These are phyloP conservation scores for Metellina segmentata DNA, from an alignment of 2,888 invertebrate species.

Conservation along the genomic window DNA sequence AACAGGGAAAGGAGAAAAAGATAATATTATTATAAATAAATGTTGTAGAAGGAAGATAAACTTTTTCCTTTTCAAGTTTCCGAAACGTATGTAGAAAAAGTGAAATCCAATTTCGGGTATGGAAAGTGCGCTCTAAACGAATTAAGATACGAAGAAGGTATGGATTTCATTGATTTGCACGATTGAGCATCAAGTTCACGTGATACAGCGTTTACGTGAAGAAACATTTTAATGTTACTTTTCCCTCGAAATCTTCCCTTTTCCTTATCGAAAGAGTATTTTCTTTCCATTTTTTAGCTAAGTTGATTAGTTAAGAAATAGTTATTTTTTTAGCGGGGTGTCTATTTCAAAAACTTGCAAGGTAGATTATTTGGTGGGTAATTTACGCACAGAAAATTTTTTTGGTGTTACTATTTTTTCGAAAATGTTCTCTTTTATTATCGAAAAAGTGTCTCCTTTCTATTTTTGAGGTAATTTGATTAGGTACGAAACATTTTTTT, in stretches of 20 bases:
- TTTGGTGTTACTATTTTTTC: too few relatives aligned
- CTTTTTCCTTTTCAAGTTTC: background rate
- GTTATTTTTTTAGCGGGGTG: too few relatives aligned
- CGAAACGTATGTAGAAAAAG: constrained; percentile 17
- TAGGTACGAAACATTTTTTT: too few relatives aligned
- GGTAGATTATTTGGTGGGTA: too few relatives aligned
- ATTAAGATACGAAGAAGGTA: constrained; percentile 56
- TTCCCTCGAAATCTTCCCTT: background rate
- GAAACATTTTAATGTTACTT: constrained; percentile 46
- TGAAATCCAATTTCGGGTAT: constrained; percentile 63
- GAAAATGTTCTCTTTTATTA: too few relatives aligned
- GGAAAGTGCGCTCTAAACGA: constrained; percentile 64
- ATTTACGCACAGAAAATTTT: too few relatives aligned
- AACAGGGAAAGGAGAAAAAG: background rate
- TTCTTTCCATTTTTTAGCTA: too few relatives aligned
- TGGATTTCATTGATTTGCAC: constrained; percentile 69
- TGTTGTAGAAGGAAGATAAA: background rate
- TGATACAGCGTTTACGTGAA: background rate
- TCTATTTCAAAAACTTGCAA: too few relatives aligned
- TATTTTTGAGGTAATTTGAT: too few relatives aligned
- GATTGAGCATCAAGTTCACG: background rate
- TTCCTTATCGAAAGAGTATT: too few relatives aligned
- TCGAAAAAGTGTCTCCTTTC: too few relatives aligned
- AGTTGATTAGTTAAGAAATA: too few relatives aligned
- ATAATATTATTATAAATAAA: constrained; percentile 69